A percentile compares a stretch with the other conserved stretches of the same genome.
phyloP scores from a whole-genome alignment of 2,797 vertebrate genomes.

The Silurus lanzhouensis region DNA sequence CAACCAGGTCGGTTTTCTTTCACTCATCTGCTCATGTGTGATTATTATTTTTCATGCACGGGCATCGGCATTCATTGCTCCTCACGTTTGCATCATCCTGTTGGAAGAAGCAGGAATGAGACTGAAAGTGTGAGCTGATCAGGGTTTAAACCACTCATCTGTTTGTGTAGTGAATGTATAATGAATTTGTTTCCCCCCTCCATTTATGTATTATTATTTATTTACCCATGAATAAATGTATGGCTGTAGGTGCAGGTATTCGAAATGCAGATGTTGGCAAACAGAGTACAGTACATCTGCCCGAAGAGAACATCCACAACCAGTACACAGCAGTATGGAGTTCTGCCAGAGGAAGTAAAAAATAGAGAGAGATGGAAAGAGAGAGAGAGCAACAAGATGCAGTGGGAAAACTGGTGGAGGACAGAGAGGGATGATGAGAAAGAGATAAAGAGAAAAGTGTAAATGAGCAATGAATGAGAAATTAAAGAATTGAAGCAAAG shows the following conservation, averaged over 20 bases:
- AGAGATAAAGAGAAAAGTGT: not conserved
- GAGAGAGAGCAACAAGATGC: not conserved
- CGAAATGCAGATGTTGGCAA: slow-evolving; percentile 20
- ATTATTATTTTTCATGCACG: not conserved
- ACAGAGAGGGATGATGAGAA: not conserved
- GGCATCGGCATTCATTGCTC: not conserved
- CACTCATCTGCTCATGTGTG: not conserved
- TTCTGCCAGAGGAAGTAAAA: slow-evolving; percentile 1
- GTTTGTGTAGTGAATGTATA: not conserved
- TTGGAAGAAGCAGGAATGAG: not conserved
- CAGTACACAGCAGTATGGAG: slow-evolving; percentile 24
- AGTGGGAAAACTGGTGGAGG: not conserved
- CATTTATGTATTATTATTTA: not conserved
- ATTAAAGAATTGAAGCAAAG: too few species aligned
- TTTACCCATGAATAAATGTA: not conserved
- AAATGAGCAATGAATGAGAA: not conserved
- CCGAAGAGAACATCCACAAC: slow-evolving; percentile 25
- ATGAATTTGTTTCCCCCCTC: not conserved
- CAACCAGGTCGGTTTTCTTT: slow-evolving; percentile 15
- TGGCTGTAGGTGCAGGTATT: not conserved
- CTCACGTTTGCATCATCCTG: not conserved
- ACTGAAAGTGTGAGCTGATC: not conserved
- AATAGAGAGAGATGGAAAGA: not conserved
- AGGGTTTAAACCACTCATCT: not conserved
- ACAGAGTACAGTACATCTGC: slow-evolving; percentile 2